These are phyloP conservation scores for Siphonodentalium dalli DNA, from an alignment of 2,888 invertebrate species.

Conservation along the genomic window DNA sequence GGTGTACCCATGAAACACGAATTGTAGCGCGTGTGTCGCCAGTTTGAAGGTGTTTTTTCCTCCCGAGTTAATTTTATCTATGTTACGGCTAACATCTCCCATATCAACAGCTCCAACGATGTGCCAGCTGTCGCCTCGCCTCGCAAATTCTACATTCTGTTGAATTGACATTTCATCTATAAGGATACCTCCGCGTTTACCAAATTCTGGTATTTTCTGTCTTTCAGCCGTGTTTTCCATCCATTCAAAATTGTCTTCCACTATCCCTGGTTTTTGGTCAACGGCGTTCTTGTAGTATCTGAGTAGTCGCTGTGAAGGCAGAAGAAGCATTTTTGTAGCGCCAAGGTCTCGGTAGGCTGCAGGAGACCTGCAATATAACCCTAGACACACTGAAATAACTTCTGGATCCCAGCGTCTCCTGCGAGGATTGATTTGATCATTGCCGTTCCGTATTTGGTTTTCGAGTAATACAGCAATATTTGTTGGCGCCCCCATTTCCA, in stretches of 20 bases:
- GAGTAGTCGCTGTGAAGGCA: neutral
- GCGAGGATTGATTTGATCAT: neutral
- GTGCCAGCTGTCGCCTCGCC: conserved; percentile 3
- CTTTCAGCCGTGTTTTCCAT: conserved; percentile 1
- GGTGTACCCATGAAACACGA: conserved; percentile 1
- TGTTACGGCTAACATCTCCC: neutral
- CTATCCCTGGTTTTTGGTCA: conserved; percentile 9
- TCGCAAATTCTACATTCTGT: neutral
- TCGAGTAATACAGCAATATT: neutral
- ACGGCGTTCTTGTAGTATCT: conserved; percentile 9
- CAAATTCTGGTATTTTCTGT: neutral
- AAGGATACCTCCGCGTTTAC: conserved; percentile 3
- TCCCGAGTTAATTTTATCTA: neutral
- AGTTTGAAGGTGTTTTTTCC: conserved; percentile 1
- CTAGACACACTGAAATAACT: conserved; percentile 9
- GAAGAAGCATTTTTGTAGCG: neutral
- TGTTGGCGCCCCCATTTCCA: neutral
- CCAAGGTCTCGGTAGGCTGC: neutral
- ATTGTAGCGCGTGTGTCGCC: neutral
- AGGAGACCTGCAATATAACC: neutral
- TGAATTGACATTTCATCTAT: conserved; percentile 9
- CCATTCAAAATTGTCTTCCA: neutral
- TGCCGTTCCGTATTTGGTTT: neutral
- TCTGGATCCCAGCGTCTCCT: conserved; percentile 10
- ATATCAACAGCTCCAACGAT: conserved; percentile 7